These are phyloP conservation scores for Siderastrea siderea DNA, from an alignment of 92 coral and sea anemone genomes.

Conservation along the genomic window DNA sequence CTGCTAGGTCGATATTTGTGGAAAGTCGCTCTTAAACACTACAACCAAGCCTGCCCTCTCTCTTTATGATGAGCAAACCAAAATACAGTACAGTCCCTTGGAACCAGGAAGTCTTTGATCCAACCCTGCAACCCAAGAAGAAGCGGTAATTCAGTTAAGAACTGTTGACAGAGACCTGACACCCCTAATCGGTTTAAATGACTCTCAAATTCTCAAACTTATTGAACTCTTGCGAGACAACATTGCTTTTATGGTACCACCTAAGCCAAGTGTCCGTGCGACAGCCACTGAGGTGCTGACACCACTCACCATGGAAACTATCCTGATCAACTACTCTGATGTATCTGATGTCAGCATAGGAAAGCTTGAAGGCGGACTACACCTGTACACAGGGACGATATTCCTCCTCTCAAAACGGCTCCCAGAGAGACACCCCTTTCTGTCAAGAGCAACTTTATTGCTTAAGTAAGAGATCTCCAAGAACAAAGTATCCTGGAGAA, in stretches of 20 bases:
- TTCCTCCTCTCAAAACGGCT: conserved; percentile 22
- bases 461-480: conserved; percentile 35
- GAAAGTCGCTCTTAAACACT: neutral
- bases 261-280: conserved; percentile 2
- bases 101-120: neutral
- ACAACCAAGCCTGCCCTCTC: neutral
- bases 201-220: conserved; percentile 17
- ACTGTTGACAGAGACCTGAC: neutral
- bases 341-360: conserved; percentile 38
- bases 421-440: conserved; percentile 40
- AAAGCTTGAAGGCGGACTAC: conserved; percentile 40
- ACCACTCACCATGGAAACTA: conserved; percentile 21
- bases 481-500: conserved; percentile 42
- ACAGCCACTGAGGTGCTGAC: neutral
- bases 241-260: conserved; percentile 11
- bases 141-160: conserved; percentile 27
- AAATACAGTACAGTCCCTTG: neutral
- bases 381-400: conserved; percentile 27
- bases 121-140: conserved; percentile 39
- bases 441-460: conserved; percentile 20
- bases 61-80: conserved; percentile 30
- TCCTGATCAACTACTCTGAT: neutral
- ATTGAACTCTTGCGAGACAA: conserved; percentile 26
- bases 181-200: neutral
- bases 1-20: no score